Conservation (phyloP, 2,888 invertebrate species). For the Sesia bembeciformis region DNA sequence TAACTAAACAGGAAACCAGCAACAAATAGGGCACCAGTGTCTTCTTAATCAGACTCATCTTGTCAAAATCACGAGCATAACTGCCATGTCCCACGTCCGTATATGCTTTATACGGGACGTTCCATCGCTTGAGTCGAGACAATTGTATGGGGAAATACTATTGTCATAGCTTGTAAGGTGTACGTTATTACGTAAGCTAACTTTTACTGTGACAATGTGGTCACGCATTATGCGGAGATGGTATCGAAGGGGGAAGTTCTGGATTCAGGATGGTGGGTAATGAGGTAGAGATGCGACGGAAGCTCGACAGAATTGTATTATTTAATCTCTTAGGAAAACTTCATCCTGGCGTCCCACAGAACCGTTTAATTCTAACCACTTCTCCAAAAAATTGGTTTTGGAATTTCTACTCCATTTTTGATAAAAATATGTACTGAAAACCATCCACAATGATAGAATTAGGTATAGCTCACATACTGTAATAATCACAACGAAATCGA, state of each 20-base stretch:
- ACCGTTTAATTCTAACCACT: too few relatives aligned
- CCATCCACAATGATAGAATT: too few relatives aligned
- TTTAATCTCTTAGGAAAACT: too few relatives aligned
- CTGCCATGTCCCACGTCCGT: conserved; percentile 38
- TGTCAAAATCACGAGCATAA: conserved; percentile 24
- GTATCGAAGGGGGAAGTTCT: conserved; percentile 37
- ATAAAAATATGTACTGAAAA: too few relatives aligned
- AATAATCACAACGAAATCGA: too few relatives aligned
- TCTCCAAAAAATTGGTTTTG: too few relatives aligned
- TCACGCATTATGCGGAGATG: conserved; percentile 32
- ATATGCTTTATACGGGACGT: conserved; percentile 57
- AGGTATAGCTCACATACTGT: too few relatives aligned
- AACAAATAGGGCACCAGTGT: conserved; percentile 15
- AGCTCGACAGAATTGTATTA: too few relatives aligned
- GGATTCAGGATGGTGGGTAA: too few relatives aligned
- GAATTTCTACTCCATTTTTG: too few relatives aligned
- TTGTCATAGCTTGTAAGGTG: conserved; percentile 30
- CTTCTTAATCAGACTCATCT: conserved; percentile 33
- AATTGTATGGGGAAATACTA: conserved; percentile 64
- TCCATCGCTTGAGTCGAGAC: conserved; percentile 51
- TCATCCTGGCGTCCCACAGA: too few relatives aligned
- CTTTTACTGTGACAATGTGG: conserved; percentile 32
- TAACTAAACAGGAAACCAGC: conserved; percentile 19
- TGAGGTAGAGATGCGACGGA: too few relatives aligned
- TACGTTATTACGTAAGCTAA: conserved; percentile 32